These are phyloP conservation scores for Cydia fagiglandana DNA, from an alignment of 1,140 invertebrate species.

Conservation along the genomic window DNA sequence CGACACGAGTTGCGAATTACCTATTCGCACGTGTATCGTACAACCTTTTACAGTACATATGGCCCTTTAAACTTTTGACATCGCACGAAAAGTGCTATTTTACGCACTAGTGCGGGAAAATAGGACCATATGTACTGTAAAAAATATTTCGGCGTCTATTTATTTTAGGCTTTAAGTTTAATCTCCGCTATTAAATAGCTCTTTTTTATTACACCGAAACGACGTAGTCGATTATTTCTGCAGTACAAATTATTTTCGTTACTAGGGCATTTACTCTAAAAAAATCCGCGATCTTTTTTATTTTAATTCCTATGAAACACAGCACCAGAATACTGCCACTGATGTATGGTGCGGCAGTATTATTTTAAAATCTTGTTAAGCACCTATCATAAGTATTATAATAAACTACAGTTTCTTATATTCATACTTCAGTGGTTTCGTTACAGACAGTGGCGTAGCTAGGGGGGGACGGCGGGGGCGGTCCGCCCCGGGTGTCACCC, in stretches of 20 bases:
- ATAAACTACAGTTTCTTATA: neutral
- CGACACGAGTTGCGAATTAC: too few species aligned
- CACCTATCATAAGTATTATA: neutral
- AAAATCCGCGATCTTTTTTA: too few species aligned
- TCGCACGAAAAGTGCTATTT: too few species aligned
- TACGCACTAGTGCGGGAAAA: too few species aligned
- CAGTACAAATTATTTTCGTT: conserved; percentile 7
- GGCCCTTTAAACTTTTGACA: too few species aligned
- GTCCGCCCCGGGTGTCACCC: too few species aligned
- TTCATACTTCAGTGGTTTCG: neutral
- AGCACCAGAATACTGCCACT: neutral
- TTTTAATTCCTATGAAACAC: neutral
- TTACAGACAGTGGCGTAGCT: too few species aligned
- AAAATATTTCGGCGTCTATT: conserved; percentile 3
- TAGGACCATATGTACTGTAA: too few species aligned
- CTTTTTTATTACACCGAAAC: neutral
- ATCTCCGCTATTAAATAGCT: conserved; percentile 5
- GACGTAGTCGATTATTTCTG: neutral
- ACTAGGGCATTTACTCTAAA: neutral
- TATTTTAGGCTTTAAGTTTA: neutral
- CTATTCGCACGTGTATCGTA: too few species aligned
- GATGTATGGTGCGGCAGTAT: neutral
- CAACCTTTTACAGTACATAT: too few species aligned
- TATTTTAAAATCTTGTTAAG: neutral
- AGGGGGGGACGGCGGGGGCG: too few species aligned